Base-by-base conservation (phyloP, 2,797 vertebrate genomes). In the Xyrichtys novacula region DNA sequence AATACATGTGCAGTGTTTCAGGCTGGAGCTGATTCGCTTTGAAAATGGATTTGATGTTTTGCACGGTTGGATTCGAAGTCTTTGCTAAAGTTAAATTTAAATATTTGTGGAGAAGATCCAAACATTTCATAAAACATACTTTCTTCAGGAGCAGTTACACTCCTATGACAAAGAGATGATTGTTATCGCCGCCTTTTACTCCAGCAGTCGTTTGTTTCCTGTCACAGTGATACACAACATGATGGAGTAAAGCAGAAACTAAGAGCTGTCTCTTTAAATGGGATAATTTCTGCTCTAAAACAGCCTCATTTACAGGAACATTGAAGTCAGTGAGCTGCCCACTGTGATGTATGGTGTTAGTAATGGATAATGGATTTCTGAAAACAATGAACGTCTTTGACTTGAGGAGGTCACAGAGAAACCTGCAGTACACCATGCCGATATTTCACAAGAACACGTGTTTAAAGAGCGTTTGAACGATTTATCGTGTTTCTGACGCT, bases 401-500 rank as follows among this genome's bases (percentile, higher is more conserved):
- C 53, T 44, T 44, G 34, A 0, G 32, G 70, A 78, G 83, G 71
- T 80, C 79, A 74, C 15, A 74, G 55, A 74, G 55, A 20, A 39
- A 59, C 49, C 60, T 60, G 25, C 48, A 31, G 53, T 5, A 8
- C 15, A 29, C 14, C 9, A 10, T 36, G 31, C n/a, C 20, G 4
- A 44, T 39, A 23, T 29, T 59, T 44, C 26, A 44, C 6, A 3
- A 44, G 65, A 10, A 26, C 32, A 19, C 25, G 3, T n/a, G 17
- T 17, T 26, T 70, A 1, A 19, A 12, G 15, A 14, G 53, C 1
- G 0, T 56, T 66, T 54, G 10, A 65, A 47, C 43, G 7, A 23
- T 55, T 23, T 7, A 16, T 52, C 44, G n/a, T 17, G 47, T 53
- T 49, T 22, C 29, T 23, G 12, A 39, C 25, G 58, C 65, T 60